A percentile compares a stretch with the other conserved stretches of the same genome.
These are phyloP conservation scores for Sus scrofa DNA, from an alignment of 2,113 vertebrate species.

Conservation along the genomic window DNA sequence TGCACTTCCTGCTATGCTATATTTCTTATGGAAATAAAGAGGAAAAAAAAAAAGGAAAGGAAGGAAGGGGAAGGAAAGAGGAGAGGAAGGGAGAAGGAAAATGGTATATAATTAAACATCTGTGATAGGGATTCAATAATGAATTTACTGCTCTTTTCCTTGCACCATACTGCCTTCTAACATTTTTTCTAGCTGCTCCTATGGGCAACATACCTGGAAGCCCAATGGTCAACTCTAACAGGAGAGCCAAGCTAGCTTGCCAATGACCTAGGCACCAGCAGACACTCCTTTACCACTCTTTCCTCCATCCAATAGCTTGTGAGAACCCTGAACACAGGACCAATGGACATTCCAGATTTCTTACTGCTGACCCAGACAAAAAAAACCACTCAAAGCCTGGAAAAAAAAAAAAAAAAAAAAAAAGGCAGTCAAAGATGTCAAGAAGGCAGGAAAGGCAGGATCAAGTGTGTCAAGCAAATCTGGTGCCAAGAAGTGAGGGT, in stretches of 20 bases:
- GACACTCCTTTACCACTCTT: background rate
- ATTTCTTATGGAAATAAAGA: background rate
- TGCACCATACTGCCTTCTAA: background rate
- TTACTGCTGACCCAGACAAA: background rate
- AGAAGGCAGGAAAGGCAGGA: background rate
- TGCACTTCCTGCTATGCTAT: background rate
- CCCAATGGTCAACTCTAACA: background rate
- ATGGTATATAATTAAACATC: background rate
- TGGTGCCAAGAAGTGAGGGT: background rate
- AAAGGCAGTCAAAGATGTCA: background rate
- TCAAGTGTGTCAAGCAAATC: background rate
- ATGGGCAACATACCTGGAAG: background rate
- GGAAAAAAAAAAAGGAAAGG: too few relatives aligned
- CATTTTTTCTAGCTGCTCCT: background rate
- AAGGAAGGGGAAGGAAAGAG: accelerated
- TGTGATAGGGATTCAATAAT: background rate
- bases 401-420: background rate
- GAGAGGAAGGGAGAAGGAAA: accelerated
- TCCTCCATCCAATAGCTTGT: background rate
- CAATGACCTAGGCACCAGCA: background rate
- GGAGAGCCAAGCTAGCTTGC: background rate
- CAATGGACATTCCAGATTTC: background rate
- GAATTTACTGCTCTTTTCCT: background rate
- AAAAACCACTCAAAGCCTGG: background rate
- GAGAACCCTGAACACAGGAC: background rate